Conservation (phyloP, 2,113 vertebrate species). For the Leucopsar rothschildi region DNA sequence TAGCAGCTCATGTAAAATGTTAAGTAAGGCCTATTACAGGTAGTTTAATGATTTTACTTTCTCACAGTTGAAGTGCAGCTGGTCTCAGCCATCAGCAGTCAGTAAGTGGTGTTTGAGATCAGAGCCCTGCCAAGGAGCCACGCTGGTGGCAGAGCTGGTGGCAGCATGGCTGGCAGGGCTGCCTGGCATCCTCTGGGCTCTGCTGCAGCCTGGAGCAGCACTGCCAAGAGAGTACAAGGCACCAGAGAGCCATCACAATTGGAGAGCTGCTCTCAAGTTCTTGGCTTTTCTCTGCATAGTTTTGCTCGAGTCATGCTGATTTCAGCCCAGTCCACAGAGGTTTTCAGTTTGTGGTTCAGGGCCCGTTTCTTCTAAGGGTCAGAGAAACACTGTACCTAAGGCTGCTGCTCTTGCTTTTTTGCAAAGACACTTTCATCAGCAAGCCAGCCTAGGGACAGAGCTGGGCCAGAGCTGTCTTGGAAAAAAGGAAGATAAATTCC, state of each 20-base stretch:
- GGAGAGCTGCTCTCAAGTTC: background rate
- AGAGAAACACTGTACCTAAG: background rate
- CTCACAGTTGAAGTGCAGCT: background rate
- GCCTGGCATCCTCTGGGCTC: background rate
- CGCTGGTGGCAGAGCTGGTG: background rate
- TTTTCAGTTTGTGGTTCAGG: background rate
- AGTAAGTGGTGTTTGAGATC: background rate
- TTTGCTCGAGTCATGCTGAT: background rate
- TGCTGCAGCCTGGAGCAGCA: fast-evolving
- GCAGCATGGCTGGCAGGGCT: background rate
- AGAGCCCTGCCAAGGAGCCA: background rate
- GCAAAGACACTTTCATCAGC: background rate
- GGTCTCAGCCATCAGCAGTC: background rate
- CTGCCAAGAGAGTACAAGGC: background rate
- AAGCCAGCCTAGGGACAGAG: background rate
- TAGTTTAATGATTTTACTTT: background rate
- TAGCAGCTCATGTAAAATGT: background rate
- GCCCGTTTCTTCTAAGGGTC: background rate
- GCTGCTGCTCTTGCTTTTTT: background rate
- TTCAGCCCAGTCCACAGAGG: background rate
- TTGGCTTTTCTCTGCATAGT: background rate
- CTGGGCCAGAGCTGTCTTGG: background rate
- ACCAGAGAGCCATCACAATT: background rate
- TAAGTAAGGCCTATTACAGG: background rate
- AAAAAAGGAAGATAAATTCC: background rate